Evolutionary conservation across 2,888 invertebrate species (phyloP).

Genomic region (Parascotia fuliginaria): DNA sequence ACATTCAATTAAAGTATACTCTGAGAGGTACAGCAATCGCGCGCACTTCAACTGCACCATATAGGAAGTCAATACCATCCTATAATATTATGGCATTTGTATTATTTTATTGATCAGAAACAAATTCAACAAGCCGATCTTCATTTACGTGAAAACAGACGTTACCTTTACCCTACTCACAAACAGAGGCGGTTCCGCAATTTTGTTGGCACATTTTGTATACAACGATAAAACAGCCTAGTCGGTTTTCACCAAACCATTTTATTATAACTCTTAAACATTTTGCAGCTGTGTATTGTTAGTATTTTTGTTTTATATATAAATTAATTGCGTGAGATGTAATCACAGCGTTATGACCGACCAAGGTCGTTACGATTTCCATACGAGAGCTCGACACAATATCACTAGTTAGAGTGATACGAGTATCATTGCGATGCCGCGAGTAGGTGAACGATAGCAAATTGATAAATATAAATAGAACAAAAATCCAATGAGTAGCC

Average conservation of each 20-base stretch:
- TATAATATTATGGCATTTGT: no score
- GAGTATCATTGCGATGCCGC: constrained; percentile 41
- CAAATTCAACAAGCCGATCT: constrained; percentile 18
- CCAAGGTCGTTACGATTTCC: constrained; percentile 55
- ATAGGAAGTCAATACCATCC: no score
- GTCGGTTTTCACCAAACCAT: constrained; percentile 17
- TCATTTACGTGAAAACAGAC: constrained; percentile 25
- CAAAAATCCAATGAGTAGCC: constrained; percentile 21
- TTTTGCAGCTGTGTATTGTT: constrained; percentile 29
- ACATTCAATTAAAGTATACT: no score
- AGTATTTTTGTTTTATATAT: constrained; percentile 36
- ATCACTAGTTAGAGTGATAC: constrained; percentile 47
- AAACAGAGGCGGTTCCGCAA: constrained; percentile 31
- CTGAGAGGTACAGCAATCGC: no score
- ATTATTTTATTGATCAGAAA: neutral
- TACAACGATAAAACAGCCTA: constrained; percentile 29
- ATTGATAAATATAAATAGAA: constrained; percentile 29
- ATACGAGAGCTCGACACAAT: constrained; percentile 48
- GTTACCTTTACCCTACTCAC: constrained; percentile 24
- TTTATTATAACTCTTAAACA: constrained; percentile 33
- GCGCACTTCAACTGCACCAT: no score
- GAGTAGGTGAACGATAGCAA: constrained; percentile 18
- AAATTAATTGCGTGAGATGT: constrained; percentile 44
- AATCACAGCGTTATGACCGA: constrained; percentile 36
- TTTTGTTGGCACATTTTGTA: constrained; percentile 14